Conservation (phyloP, 1,140 invertebrate species). For the Brachionus sp. region DNA sequence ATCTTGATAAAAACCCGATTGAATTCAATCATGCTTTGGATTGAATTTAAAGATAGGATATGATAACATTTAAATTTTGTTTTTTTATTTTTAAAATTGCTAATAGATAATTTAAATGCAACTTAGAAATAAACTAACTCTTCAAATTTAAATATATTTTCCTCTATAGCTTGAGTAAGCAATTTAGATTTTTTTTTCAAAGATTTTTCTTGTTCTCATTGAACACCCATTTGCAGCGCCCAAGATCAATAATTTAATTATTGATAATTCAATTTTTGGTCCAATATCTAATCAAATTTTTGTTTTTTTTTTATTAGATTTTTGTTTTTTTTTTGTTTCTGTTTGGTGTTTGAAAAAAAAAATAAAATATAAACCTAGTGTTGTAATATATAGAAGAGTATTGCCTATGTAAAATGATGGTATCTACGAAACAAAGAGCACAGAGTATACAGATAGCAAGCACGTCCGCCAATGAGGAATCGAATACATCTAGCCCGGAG, state of each 20-base stretch:
- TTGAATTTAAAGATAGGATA: constrained; percentile 28
- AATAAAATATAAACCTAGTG: neutral
- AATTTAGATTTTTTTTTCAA: neutral
- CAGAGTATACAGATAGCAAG: constrained; percentile 12
- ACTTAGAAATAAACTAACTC: constrained; percentile 11
- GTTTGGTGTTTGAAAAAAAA: constrained; percentile 15
- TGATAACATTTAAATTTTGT: constrained; percentile 27
- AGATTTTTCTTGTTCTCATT: neutral
- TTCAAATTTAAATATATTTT: neutral
- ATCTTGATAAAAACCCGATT: constrained; percentile 30
- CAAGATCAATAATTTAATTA: constrained; percentile 37
- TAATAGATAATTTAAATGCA: constrained; percentile 12
- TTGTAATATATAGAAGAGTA: constrained; percentile 3
- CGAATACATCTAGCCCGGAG: constrained; percentile 23
- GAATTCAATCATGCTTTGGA: constrained; percentile 7
- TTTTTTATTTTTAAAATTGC: constrained; percentile 10
- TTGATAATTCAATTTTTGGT: constrained; percentile 20
- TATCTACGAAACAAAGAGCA: constrained; percentile 13
- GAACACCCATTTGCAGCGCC: neutral
- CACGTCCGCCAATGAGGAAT: neutral
- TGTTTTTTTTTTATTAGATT: neutral
- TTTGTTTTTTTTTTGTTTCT: constrained; percentile 15
- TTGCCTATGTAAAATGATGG: constrained; percentile 29
- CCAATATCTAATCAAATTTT: constrained; percentile 25
- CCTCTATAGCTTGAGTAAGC: neutral